Percentiles rank a stretch among this genome's conserved stretches.
These are phyloP conservation scores for Malurus leucopterus DNA, from an alignment of 2,797 vertebrate species.

Conservation along the genomic window DNA sequence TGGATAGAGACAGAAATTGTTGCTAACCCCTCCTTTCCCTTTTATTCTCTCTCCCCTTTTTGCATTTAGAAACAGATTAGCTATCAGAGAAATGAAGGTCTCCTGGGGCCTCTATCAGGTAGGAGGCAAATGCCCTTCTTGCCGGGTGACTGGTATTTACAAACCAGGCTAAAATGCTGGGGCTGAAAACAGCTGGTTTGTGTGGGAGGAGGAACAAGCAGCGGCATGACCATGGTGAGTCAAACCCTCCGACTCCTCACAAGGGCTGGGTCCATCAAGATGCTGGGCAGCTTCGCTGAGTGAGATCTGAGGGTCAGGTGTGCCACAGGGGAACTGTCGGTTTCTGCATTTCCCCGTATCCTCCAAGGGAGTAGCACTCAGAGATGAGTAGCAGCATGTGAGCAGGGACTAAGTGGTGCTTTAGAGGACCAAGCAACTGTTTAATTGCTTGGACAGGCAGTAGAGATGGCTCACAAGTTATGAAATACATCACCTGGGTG, in stretches of 20 bases:
- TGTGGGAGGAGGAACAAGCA: not conserved
- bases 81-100: not conserved
- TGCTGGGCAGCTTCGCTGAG: accelerated
- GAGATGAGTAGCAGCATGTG: not conserved
- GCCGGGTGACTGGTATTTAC: not conserved
- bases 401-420: not conserved
- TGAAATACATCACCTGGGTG: not conserved
- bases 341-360: not conserved
- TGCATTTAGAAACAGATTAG: not conserved
- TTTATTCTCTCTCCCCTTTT: not conserved
- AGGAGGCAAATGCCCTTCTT: not conserved
- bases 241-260: not conserved
- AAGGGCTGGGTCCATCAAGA: not conserved
- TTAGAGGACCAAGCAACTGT: not conserved
- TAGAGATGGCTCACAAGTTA: not conserved
- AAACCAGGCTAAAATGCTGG: not conserved
- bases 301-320: not conserved
- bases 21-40: not conserved
- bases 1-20: not conserved
- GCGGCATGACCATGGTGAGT: not conserved
- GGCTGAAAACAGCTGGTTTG: not conserved
- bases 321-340: not conserved
- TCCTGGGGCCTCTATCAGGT: not conserved
- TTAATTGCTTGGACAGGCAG: not conserved
- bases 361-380: not conserved